These are phyloP conservation scores for Polydrusus cervinus DNA, from an alignment of 2,888 invertebrate species.

Conservation along the genomic window DNA sequence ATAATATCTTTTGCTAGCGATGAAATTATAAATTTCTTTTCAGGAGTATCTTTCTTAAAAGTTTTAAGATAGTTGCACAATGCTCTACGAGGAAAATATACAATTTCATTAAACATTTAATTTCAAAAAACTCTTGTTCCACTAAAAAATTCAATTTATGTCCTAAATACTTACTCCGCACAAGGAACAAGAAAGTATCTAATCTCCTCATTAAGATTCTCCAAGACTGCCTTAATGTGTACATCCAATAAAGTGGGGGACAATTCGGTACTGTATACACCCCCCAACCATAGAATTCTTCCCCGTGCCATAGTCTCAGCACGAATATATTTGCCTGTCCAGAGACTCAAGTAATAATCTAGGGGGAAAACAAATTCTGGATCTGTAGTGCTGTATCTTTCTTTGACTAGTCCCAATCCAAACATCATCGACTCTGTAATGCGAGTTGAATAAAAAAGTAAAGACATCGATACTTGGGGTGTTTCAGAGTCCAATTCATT, in stretches of 20 bases:
- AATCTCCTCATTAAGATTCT: constrained; percentile 45
- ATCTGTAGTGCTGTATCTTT: constrained; percentile 24
- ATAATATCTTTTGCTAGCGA: constrained; percentile 50
- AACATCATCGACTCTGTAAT: constrained; percentile 59
- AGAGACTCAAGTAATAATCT: constrained; percentile 55
- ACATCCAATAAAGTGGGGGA: constrained; percentile 50
- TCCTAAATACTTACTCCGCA: constrained; percentile 59
- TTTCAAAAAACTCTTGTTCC: too few relatives aligned
- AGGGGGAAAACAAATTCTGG: constrained; percentile 48
- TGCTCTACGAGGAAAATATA: constrained; percentile 53
- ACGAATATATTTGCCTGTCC: constrained; percentile 52
- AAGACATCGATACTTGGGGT: too few relatives aligned
- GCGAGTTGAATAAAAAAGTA: constrained; percentile 53
- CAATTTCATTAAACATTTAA: not conserved
- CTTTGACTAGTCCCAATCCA: constrained; percentile 55
- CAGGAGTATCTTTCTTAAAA: constrained; percentile 46
- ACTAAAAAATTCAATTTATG: too few relatives aligned
- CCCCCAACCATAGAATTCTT: constrained; percentile 50
- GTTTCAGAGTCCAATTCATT: constrained; percentile 48
- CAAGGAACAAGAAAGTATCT: constrained; percentile 53
- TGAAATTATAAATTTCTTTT: constrained; percentile 51
- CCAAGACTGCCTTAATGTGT: constrained; percentile 54
- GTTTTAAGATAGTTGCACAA: constrained; percentile 54
- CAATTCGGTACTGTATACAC: constrained; percentile 55
- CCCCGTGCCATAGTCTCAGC: constrained; percentile 29